phyloP scores from a whole-genome alignment of 2,113 vertebrate genomes.

The Saguinus imperator region DNA sequence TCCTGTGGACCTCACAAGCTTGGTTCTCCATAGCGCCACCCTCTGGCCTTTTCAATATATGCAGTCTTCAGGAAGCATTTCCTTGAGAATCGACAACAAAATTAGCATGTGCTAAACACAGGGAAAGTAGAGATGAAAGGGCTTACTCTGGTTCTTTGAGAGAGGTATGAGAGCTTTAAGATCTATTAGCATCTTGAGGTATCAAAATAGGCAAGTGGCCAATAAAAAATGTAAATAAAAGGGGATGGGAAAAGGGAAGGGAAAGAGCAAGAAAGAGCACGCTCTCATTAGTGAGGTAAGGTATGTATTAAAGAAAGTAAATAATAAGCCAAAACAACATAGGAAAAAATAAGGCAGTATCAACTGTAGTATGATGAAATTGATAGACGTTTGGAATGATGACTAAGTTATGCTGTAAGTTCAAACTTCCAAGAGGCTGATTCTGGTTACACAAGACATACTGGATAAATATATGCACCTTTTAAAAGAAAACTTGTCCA shows the following conservation, averaged over 20 bases:
- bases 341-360: not conserved
- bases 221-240: not conserved
- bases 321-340: not conserved
- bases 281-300: not conserved
- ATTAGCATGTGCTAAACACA: not conserved
- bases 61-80: not conserved
- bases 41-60: not conserved
- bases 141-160: not conserved
- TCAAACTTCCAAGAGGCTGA: not conserved
- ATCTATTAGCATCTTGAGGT: not conserved
- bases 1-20: rapidly evolving
- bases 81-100: not conserved
- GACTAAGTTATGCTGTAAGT: too few relatives aligned
- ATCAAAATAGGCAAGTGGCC: not conserved
- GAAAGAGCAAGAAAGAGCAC: not conserved
- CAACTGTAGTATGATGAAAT: not conserved
- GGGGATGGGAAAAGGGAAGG: not conserved
- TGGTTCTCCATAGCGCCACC: not conserved
- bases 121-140: not conserved
- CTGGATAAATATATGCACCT: not conserved
- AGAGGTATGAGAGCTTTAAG: not conserved
- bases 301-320: not conserved
- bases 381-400: not conserved
- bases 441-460: not conserved
- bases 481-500: not conserved